Conservation (phyloP, 2,888 invertebrate species). For the Miltochrista miniata region DNA sequence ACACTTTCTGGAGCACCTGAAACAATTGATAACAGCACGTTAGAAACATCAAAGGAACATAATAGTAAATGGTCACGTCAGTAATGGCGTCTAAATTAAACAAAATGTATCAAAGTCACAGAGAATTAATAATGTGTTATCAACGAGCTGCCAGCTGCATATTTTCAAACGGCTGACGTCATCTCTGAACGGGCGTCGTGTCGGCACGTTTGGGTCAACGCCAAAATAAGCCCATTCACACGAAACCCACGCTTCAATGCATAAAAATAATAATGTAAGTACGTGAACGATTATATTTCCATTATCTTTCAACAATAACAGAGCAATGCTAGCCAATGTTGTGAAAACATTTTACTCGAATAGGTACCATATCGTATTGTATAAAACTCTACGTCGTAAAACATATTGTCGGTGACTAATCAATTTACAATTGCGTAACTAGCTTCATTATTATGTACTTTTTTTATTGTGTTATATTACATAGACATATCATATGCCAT, state of each 20-base stretch:
- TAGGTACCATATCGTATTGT: conserved; percentile 2
- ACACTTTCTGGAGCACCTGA: conserved; percentile 73
- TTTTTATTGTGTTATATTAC: conserved; percentile 14
- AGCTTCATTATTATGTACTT: conserved; percentile 16
- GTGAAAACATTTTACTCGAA: conserved; percentile 5
- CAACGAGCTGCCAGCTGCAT: conserved; percentile 51
- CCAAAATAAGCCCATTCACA: conserved; percentile 79
- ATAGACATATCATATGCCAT: conserved; percentile 6
- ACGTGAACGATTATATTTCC: conserved; percentile 17
- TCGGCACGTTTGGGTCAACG: conserved; percentile 68
- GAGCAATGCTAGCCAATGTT: conserved; percentile 7
- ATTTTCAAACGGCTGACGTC: conserved; percentile 63
- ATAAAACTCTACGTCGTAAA: not conserved
- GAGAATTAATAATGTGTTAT: conserved; percentile 39
- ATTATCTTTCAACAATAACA: conserved; percentile 17
- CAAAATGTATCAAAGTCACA: conserved; percentile 23
- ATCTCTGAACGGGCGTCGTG: conserved; percentile 41
- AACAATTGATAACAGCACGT: conserved; percentile 53
- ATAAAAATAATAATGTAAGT: conserved; percentile 49
- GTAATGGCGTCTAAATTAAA: conserved; percentile 21
- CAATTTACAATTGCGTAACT: conserved; percentile 25
- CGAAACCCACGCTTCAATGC: conserved; percentile 53
- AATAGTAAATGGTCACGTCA: conserved; percentile 9
- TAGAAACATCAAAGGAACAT: conserved; percentile 1
- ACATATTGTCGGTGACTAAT: conserved; percentile 15